These are phyloP conservation scores for Charadrius vociferus DNA, from an alignment of 2,113 vertebrate species.

Conservation along the genomic window DNA sequence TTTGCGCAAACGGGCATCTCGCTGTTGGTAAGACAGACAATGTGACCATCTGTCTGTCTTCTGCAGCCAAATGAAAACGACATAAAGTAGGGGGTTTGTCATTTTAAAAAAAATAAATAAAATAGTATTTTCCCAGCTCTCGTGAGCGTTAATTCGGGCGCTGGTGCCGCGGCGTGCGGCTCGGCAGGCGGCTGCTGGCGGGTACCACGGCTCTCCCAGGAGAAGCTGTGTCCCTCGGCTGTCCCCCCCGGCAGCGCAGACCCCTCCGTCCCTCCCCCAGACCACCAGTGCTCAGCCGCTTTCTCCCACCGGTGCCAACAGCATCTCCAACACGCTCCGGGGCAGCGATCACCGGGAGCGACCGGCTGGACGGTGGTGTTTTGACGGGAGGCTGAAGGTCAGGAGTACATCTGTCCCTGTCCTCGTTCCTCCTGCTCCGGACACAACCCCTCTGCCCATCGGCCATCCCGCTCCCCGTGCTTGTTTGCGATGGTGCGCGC, in stretches of 20 bases:
- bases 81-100: neutral
- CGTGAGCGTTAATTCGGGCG: neutral
- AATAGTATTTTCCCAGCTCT: neutral
- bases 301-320: neutral
- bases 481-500: neutral
- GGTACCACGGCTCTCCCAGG: neutral
- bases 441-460: neutral
- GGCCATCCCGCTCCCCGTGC: neutral
- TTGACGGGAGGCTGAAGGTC: neutral
- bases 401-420: neutral
- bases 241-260: neutral
- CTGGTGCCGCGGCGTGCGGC: neutral
- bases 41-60: slow-evolving; percentile 20
- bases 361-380: neutral
- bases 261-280: too few relatives aligned
- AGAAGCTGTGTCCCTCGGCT: neutral
- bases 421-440: neutral
- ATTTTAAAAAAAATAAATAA: too few relatives aligned
- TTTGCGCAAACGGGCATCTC: slow-evolving; percentile 11
- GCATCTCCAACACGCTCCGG: neutral
- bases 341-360: too few relatives aligned
- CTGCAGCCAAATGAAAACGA: slow-evolving; percentile 14
- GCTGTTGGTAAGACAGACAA: slow-evolving; percentile 19
- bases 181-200: neutral
- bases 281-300: neutral